Evolutionary conservation across 2,888 invertebrate genomes (phyloP), one percentile per base, ranked within the genome.

Genomic region (Falcaria lacertinaria): DNA sequence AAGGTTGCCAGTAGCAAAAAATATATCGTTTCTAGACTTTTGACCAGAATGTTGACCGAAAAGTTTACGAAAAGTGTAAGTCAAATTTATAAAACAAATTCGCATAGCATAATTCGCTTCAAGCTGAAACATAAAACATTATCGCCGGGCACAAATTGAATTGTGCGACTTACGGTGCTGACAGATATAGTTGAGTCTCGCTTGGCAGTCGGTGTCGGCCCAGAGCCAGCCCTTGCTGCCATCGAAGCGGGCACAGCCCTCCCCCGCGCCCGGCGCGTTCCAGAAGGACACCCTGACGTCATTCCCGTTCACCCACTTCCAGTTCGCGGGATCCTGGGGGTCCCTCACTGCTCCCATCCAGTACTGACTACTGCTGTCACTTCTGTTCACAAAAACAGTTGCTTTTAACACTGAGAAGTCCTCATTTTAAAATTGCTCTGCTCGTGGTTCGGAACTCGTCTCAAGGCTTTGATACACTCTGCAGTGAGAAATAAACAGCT

Each of bases 311-410:
- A 96, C 91, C 97, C 97, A 97, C 69, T 95, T 94, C 97, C 97
- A 97, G 62, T 94, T 93, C 46, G 91, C 91, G 4, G 92, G 87
- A 69, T 96, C 94, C 54, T 93, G 91, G 2, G 93, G 92, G 73
- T 97, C 97, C n/a, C 97, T 90, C 5, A 96, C 92, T 0, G 96
- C 96, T 0, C 97, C 97, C 94, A 97, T 95, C 97, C 97, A 97
- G 77, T 97, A 97, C 61, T 97, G 97, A 45, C 96, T 97, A 69
- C 94, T 95, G 15, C 95, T 94, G 82, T 97, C 97, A 69, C 95
- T 96, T 69, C 95, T 92, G 83, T 34, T 48, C 66, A 66, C 43
- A 53, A 55, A 50, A 19, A 36, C n/a, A n/a, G n/a, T n/a, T n/a
- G n/a, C n/a, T n/a, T n/a, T n/a, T n/a, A n/a, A n/a, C n/a, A n/a